Evolutionary conservation across 92 coral and sea anemone species (phyloP), one percentile per base, ranked within the genome.

Genomic region (Palythoa grandiflora): DNA sequence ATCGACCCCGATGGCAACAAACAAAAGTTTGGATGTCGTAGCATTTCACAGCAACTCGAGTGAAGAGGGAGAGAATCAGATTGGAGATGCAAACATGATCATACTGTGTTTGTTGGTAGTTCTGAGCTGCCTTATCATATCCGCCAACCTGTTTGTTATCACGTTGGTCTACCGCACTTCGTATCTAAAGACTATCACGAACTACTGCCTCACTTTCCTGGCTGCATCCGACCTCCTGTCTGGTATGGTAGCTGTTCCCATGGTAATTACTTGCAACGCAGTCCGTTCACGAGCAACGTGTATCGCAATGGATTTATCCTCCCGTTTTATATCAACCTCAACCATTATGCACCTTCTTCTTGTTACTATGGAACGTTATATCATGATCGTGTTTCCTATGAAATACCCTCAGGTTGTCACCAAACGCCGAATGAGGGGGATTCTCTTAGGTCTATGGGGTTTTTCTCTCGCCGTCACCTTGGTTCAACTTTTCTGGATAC

Each of bases 371-470:
- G 96, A 94, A 77, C 92, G 94, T 19, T 94, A 87, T 66, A 66
- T 91, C 13, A 94, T 94, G 96, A 94, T 94, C 21, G 92, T 94
- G 40, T 90, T 83, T 75, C 96, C 96, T 3, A 84, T 94, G 94
- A 72, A 88, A 39, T 94, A 94, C 77, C 80, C 88, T 54, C 86
- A 83, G 38, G 52, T 92, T 6, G 89, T 94, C 8, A 87, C 80
- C 50, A 84, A 89, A 44, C 76, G 61, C 16, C 76, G 83, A 35
- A 75, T 94, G 28, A 74, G 37, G 28, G 77, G 57, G 19, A 66
- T 78, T 11, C 71, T 94, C 5, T 52, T 75, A 8, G 66, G 68
- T 14, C 81, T 89, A 11, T 94, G 96, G 96, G 38, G 50, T 1
- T 94, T 92, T 35, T 94, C 96, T 2, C 17, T 92, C 9, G 59